A percentile compares a stretch with the other conserved stretches of the same genome.
Conservation (phyloP, 2,113 vertebrate genomes). For the Gymnorhina tibicen region DNA sequence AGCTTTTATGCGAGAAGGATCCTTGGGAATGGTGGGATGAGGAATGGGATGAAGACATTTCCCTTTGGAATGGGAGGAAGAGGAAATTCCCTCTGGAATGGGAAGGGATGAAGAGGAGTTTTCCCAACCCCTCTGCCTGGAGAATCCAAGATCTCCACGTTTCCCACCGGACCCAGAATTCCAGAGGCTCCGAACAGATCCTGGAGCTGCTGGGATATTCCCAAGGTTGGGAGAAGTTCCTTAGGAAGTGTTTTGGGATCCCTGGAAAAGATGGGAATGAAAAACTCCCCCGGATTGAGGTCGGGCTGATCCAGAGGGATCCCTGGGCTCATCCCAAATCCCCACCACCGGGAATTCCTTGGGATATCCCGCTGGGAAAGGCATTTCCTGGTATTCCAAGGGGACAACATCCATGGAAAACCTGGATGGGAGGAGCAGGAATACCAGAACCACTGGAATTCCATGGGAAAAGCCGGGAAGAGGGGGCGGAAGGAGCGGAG, state of each 20-base stretch:
- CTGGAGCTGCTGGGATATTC: fast-evolving
- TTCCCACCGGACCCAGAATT: fast-evolving
- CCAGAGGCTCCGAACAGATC: fast-evolving
- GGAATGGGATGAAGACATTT: background rate
- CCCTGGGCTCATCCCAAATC: background rate
- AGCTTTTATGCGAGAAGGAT: background rate
- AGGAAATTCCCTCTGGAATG: background rate
- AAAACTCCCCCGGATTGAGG: fast-evolving
- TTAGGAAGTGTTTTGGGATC: background rate
- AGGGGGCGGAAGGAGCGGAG: background rate
- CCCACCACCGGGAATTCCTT: background rate
- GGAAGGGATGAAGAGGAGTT: background rate
- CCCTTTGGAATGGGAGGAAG: background rate
- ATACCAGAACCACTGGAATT: fast-evolving
- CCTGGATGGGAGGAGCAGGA: background rate
- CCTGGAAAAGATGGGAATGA: background rate
- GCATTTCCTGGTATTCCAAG: fast-evolving
- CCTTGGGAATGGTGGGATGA: background rate
- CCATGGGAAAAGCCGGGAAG: fast-evolving
- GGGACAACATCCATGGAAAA: fast-evolving
- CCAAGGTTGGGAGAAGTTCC: background rate
- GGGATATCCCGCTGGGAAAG: background rate
- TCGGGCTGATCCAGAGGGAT: background rate
- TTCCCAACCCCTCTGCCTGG: background rate
- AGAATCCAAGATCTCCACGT: background rate